Evolutionary conservation across 2,797 vertebrate species (phyloP).

Genomic region (Semotilus atromaculatus): DNA sequence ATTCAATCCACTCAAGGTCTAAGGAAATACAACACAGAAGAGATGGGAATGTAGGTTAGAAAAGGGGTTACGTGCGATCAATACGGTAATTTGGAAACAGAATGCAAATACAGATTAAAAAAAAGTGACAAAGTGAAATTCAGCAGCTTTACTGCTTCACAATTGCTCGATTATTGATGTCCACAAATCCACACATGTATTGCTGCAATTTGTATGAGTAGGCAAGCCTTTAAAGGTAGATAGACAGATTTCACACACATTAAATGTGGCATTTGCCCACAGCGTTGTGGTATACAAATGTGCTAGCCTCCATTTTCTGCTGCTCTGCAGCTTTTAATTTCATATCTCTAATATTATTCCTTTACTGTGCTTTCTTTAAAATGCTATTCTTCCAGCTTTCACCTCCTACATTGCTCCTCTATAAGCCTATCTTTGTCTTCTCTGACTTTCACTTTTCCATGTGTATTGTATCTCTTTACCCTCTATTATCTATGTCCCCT

Average conservation of each 20-base stretch:
- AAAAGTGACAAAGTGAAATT: neutral
- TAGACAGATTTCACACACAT: neutral
- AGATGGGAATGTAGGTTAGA: neutral
- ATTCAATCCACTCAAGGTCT: constrained; percentile 63
- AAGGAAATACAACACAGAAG: constrained; percentile 46
- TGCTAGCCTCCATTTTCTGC: neutral
- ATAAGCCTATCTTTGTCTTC: neutral
- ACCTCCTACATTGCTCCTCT: neutral
- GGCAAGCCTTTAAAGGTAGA: neutral
- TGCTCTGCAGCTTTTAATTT: neutral
- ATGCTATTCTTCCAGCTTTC: neutral
- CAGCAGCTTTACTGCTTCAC: neutral
- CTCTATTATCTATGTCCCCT: constrained; percentile 30
- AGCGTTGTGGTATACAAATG: neutral
- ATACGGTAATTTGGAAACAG: constrained; percentile 5
- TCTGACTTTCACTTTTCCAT: neutral
- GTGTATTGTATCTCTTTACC: constrained; percentile 22
- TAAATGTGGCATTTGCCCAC: neutral
- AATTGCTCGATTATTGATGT: constrained; percentile 11
- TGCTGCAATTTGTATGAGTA: neutral
- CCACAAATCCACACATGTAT: neutral
- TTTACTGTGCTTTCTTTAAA: constrained; percentile 2
- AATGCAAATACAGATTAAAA: constrained; percentile 50
- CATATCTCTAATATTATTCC: neutral
- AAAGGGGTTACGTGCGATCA: constrained; percentile 29